Evolutionary conservation across 2,888 invertebrate species (phyloP).

Genomic region (Phorcus lineatus): DNA sequence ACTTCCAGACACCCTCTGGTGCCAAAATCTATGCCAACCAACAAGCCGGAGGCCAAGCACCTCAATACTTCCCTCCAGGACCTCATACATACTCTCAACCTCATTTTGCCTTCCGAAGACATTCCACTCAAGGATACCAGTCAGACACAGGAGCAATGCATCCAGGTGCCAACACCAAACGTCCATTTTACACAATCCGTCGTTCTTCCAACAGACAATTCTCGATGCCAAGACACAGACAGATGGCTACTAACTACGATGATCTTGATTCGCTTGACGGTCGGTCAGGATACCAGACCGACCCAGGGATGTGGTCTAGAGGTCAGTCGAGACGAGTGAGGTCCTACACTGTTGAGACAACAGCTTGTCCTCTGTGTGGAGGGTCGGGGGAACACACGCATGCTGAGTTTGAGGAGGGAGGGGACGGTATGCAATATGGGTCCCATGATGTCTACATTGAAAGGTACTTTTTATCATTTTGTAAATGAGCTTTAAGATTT

Average conservation of each 20-base stretch:
- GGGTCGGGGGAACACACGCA: slow-evolving; percentile 56
- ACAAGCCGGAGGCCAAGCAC: neutral
- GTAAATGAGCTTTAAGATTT: too few species aligned
- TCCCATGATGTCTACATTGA: neutral
- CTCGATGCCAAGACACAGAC: neutral
- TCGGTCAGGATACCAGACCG: neutral
- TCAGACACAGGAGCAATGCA: neutral
- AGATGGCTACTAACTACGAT: neutral
- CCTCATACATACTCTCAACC: slow-evolving; percentile 23
- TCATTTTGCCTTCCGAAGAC: neutral
- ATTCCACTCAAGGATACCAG: neutral
- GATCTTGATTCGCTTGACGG: neutral
- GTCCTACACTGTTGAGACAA: slow-evolving; percentile 42
- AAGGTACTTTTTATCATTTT: neutral
- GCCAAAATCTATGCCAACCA: slow-evolving; percentile 36
- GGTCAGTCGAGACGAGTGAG: neutral
- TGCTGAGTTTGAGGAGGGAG: slow-evolving; percentile 50
- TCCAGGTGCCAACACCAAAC: neutral
- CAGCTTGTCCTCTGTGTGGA: slow-evolving; percentile 61
- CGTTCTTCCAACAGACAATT: slow-evolving; percentile 14
- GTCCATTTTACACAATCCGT: slow-evolving; percentile 33
- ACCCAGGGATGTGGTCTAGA: neutral
- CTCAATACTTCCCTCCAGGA: neutral
- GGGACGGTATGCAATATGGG: neutral
- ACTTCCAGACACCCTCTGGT: slow-evolving; percentile 35